Evolutionary conservation across 2,113 vertebrate genomes (phyloP).

Genomic region (Amphilophus citrinellus): DNA sequence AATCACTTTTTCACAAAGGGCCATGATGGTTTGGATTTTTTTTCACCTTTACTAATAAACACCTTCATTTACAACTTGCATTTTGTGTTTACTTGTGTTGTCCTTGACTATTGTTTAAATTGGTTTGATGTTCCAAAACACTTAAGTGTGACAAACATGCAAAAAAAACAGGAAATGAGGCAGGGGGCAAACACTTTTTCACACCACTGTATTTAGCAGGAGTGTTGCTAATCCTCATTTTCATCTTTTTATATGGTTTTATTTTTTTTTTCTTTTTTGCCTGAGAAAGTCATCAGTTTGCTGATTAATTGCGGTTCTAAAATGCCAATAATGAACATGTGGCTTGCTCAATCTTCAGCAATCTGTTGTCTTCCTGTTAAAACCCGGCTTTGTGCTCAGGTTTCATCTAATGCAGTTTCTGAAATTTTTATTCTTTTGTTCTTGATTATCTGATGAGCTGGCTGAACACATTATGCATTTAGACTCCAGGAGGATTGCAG

Average conservation of each 20-base stretch:
- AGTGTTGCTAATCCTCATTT: neutral
- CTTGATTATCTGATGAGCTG: slow-evolving; percentile 35
- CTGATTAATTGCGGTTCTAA: neutral
- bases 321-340: neutral
- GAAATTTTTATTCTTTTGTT: slow-evolving; percentile 23
- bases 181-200: no score
- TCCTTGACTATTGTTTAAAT: no score
- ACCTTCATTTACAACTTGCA: no score
- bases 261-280: neutral
- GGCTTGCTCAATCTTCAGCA: neutral
- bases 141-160: no score
- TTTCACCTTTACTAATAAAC: no score
- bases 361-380: slow-evolving; percentile 10
- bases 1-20: no score
- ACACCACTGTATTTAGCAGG: no score
- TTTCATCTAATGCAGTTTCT: slow-evolving; percentile 41
- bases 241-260: neutral
- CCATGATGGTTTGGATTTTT: no score
- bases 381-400: slow-evolving; percentile 26
- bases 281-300: neutral
- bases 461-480: slow-evolving; percentile 50
- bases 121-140: no score
- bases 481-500: slow-evolving; percentile 8
- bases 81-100: no score
- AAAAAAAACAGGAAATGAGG: no score